A percentile compares a stretch with the other conserved stretches of the same genome.
Evolutionary conservation across 2,888 invertebrate species (phyloP).

Genomic region (Tiliacea aurago): DNA sequence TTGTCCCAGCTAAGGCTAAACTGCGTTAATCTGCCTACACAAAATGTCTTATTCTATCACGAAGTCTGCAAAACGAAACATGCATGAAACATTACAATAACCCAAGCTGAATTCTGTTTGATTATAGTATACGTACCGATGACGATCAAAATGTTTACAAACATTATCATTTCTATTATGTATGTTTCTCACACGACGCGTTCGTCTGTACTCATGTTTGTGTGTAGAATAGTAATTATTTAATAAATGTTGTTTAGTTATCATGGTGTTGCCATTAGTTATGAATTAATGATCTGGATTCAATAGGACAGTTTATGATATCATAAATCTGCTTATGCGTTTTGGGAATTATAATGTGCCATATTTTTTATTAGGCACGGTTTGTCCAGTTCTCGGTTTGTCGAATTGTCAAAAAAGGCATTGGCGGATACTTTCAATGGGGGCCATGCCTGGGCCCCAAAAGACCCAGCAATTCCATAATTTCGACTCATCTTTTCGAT

Average conservation of each 20-base stretch:
- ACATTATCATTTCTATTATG: slow-evolving; percentile 23
- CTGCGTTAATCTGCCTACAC: too few species aligned
- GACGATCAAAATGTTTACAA: slow-evolving; percentile 45
- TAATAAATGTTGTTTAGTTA: slow-evolving; percentile 18
- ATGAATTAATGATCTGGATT: slow-evolving; percentile 19
- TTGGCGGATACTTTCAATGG: too few species aligned
- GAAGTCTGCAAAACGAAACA: too few species aligned
- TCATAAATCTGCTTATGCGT: not conserved
- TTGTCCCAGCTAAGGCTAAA: too few species aligned
- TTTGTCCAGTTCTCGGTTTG: too few species aligned
- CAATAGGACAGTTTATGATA: slow-evolving; percentile 3
- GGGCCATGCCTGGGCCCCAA: too few species aligned
- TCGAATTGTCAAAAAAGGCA: too few species aligned
- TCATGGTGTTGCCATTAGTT: not conserved
- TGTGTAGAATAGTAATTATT: slow-evolving; percentile 31
- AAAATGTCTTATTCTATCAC: too few species aligned
- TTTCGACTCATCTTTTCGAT: too few species aligned
- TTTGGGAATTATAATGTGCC: not conserved
- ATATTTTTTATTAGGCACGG: too few species aligned
- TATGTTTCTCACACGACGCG: slow-evolving; percentile 50
- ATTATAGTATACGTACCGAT: not conserved
- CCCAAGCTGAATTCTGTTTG: not conserved
- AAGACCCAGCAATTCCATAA: too few species aligned
- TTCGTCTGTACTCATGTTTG: slow-evolving; percentile 6
- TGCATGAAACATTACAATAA: too few species aligned